Conservation (phyloP, 2,797 vertebrate species). For the Meriones psammophilus region DNA sequence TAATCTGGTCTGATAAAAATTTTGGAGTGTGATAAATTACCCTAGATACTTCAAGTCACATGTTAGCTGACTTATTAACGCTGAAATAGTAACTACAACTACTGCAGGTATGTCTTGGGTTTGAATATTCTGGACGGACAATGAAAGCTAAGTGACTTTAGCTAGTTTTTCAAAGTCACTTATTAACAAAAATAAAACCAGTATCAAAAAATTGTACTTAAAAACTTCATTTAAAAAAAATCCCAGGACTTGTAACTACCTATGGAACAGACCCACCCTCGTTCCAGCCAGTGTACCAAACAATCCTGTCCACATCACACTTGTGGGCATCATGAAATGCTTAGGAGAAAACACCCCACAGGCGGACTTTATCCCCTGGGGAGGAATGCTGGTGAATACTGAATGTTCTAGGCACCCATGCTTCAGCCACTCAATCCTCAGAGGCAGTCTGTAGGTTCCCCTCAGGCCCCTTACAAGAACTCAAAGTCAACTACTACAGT, state of each 20-base stretch:
- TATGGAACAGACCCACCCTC: neutral
- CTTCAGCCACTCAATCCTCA: neutral
- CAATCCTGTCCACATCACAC: neutral
- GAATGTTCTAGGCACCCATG: neutral
- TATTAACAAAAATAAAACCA: conserved; percentile 67
- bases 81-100: conserved; percentile 37
- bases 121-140: conserved; percentile 45
- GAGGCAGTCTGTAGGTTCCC: neutral
- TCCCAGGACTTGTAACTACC: conserved; percentile 30
- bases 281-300: neutral
- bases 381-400: neutral
- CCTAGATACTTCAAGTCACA: conserved; percentile 14
- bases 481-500: neutral
- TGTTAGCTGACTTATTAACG: neutral
- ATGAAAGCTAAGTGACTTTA: conserved; percentile 5
- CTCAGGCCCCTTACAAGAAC: neutral
- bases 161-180: conserved; percentile 38
- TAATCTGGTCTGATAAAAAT: conserved; percentile 28
- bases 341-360: conserved; percentile 28
- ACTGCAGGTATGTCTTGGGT: conserved; percentile 15
- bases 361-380: neutral
- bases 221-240: conserved; percentile 45
- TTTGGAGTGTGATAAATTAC: conserved; percentile 41
- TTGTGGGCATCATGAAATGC: neutral
- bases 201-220: conserved; percentile 6